Conservation (phyloP, 2,888 invertebrate species). For the Pasiphila rectangulata region DNA sequence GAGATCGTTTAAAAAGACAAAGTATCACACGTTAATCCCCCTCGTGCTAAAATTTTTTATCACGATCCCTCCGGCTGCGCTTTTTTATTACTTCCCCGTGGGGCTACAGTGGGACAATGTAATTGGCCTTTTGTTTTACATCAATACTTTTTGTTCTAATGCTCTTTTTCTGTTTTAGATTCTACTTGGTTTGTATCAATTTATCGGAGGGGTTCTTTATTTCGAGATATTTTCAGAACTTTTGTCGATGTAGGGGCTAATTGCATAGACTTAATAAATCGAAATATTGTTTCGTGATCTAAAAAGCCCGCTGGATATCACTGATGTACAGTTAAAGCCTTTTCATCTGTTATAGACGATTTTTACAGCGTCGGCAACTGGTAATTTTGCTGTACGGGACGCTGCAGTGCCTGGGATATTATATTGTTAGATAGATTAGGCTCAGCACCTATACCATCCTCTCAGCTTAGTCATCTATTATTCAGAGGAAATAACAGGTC, state of each 20-base stretch:
- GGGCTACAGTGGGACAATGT: slow-evolving; percentile 48
- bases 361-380: too few relatives aligned
- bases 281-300: too few relatives aligned
- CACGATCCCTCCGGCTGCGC: slow-evolving; percentile 63
- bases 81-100: slow-evolving; percentile 55
- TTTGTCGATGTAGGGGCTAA: neutral
- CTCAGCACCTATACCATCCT: too few relatives aligned
- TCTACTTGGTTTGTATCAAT: neutral
- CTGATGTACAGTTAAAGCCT: too few relatives aligned
- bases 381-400: too few relatives aligned
- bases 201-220: too few relatives aligned
- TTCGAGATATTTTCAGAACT: neutral
- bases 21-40: slow-evolving; percentile 66
- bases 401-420: too few relatives aligned
- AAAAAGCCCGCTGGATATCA: too few relatives aligned
- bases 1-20: slow-evolving; percentile 68
- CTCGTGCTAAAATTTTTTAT: slow-evolving; percentile 70
- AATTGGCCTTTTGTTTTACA: slow-evolving; percentile 73
- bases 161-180: slow-evolving; percentile 10
- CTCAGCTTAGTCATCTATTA: too few relatives aligned
- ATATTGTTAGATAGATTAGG: too few relatives aligned
- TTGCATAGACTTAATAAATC: neutral
- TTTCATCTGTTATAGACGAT: too few relatives aligned
- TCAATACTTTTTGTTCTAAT: slow-evolving; percentile 36
- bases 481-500: too few relatives aligned